Evolutionary conservation across 1,140 invertebrate genomes (phyloP), one percentile per base, ranked within the genome.

Genomic region (Grapholita molesta): DNA sequence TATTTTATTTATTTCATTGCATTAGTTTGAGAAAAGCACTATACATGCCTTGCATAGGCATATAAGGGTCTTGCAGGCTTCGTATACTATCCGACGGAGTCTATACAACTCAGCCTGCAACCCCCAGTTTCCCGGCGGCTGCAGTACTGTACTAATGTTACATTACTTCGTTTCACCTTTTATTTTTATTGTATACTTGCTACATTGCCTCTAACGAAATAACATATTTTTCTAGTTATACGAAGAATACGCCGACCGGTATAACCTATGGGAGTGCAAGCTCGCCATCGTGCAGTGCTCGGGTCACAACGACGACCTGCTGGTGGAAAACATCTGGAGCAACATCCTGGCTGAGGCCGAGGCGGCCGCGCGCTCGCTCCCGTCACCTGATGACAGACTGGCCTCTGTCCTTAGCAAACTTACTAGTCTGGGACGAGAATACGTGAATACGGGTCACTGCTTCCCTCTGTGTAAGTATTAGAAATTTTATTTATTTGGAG

Each of bases 261-360:
- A 96, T 81, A 93, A 95, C 71, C 91, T 97, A 25, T 96, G 96
- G 95, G 96, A 97, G 88, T 97, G 96, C 82, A 96, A 97, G 90
- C 88, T 98, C 42, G 95, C 96, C 0, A 97, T 98, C 75, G 94
- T 98, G 28, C 96, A 97, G 72, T 97, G 96, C 79, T 96, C 96
- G 0, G 96, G 96, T 24, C 96, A 97, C 86, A 95, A 96, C 73
- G 96, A 96, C 84, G 94, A 95, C 0, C 87, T 95, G 71, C 86
- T 97, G 2, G 95, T 96, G 30, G 95, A 97, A 82, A 94, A 94
- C 48, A 96, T 97, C 70, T 97, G 96, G 96, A 94, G 94, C 38
- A 95, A 96, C 80, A 96, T 97, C 33, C 94, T 96, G 53, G 94
- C 94, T 3, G 84, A 93, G 15, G 93, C 92, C 8, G 88, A 89